phyloP scores from a whole-genome alignment of 2,113 vertebrate genomes.

The Holacanthus passer region DNA sequence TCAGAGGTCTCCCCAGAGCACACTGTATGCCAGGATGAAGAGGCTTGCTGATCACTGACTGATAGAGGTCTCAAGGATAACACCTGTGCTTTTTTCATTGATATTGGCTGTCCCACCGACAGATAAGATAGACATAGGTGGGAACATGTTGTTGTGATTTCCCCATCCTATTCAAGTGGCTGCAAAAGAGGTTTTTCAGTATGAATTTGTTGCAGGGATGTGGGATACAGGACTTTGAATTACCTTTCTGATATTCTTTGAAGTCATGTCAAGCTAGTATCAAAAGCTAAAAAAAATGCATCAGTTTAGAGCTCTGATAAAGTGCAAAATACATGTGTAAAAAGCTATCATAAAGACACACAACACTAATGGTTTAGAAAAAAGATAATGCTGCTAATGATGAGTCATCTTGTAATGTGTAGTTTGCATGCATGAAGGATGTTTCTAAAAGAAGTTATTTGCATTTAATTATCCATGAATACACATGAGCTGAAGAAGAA shows the following conservation, averaged over 20 bases:
- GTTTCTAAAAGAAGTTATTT: slow-evolving; percentile 44
- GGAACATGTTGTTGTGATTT: neutral
- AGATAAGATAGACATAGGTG: slow-evolving; percentile 7
- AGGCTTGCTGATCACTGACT: slow-evolving; percentile 47
- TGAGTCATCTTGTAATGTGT: slow-evolving; percentile 42
- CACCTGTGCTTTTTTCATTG: slow-evolving; percentile 31
- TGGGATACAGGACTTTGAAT: slow-evolving; percentile 20
- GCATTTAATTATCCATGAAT: slow-evolving; percentile 60
- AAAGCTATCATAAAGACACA: slow-evolving; percentile 11
- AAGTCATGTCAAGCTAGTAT: neutral
- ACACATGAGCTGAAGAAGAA: slow-evolving; percentile 51
- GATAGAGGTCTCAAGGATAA: slow-evolving; percentile 51
- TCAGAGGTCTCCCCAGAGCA: slow-evolving; percentile 39
- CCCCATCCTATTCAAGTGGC: slow-evolving; percentile 4
- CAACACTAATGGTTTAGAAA: neutral
- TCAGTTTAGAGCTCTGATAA: neutral
- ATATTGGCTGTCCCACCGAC: slow-evolving; percentile 8
- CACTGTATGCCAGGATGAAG: slow-evolving; percentile 47
- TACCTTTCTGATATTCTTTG: slow-evolving; percentile 15
- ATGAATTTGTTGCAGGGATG: slow-evolving; percentile 5
- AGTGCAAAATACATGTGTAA: slow-evolving; percentile 2
- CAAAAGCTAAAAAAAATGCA: slow-evolving; percentile 7
- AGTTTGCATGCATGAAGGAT: slow-evolving; percentile 25
- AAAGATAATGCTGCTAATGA: slow-evolving; percentile 10
- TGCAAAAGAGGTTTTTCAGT: neutral